Evolutionary conservation across 2,888 invertebrate species (phyloP), one percentile per base, ranked within the genome.

Genomic region (Hirtodrosophila cameraria): DNA sequence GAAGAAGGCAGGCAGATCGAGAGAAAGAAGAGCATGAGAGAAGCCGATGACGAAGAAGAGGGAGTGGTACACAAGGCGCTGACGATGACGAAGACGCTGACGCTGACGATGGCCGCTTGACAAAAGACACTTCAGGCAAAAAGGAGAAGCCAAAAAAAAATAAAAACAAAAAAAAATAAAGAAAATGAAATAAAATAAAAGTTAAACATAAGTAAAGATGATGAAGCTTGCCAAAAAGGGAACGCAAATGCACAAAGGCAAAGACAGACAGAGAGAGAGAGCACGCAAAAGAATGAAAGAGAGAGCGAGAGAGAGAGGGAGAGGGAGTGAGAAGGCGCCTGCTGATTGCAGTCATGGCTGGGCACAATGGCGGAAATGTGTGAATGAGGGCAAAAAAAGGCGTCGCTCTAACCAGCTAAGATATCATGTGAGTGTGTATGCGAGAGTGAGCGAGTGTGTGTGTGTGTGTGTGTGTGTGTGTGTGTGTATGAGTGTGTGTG

Each of bases 351-450:
- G 72, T 75, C 67, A 87, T 85, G 87, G 85, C 86, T 86, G 86
- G 69, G 73, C 86, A 65, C 81, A 86, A 87, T 86, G 87, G 84
- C 87, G 84, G 87, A 77, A 75, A 83, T 86, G 84, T 83, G 87
- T 72, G 76, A 85, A 83, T 66, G 72, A 83, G 83, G 75, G 82
- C 75, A 75, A 68, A 61, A 66, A 61, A 66, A 66, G 64, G 69
- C 66, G 70, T 71, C 62, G 60, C 65, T 74, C 62, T 68, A 53
- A 53, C 48, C 52, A 45, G 41, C 49, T 31, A 58, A 42, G 60
- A 35, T 36, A 58, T 15, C 28, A 53, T 39, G 41, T 33, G 27
- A 1, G 6, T n/a, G 16, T 8, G 8, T 8, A n/a, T 5, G 23
- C 15, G 15, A 25, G 16, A 31, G 50, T 28, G 23, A 15, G 35